These are phyloP conservation scores for Lymantria monacha DNA, from an alignment of 2,888 invertebrate species.

Conservation along the genomic window DNA sequence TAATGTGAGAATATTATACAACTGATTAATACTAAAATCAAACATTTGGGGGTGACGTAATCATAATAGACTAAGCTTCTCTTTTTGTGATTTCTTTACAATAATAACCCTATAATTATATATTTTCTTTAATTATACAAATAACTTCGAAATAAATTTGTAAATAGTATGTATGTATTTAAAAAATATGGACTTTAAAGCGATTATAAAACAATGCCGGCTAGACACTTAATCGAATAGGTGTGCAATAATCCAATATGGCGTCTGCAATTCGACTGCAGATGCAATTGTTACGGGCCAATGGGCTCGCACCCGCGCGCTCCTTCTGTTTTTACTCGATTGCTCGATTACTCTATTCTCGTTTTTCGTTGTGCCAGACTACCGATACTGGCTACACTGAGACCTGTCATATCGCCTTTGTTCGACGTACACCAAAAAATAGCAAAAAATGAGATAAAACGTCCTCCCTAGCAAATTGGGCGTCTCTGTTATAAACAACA, in stretches of 20 bases:
- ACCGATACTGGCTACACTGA: conserved; percentile 68
- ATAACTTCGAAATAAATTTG: no score
- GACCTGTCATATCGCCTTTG: conserved; percentile 80
- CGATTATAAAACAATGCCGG: conserved; percentile 46
- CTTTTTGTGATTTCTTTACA: no score
- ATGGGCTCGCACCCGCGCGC: conserved; percentile 49
- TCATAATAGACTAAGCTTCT: no score
- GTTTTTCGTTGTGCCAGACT: conserved; percentile 68
- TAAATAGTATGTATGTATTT: background rate
- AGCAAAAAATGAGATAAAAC: conserved; percentile 67
- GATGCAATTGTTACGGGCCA: conserved; percentile 78
- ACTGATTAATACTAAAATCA: no score
- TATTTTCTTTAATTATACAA: no score
- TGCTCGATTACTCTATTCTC: conserved; percentile 73
- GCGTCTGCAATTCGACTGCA: conserved; percentile 66
- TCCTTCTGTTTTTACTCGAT: conserved; percentile 75
- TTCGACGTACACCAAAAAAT: conserved; percentile 64
- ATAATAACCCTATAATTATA: no score
- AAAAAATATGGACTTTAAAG: background rate
- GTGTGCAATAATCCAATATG: conserved; percentile 72
- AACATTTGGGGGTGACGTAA: no score
- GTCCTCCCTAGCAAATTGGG: conserved; percentile 77
- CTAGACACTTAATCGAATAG: conserved; percentile 63
- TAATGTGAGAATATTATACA: no score
- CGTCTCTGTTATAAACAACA: conserved; percentile 79